Evolutionary conservation across 2,113 vertebrate species (phyloP).

Genomic region (human): DNA sequence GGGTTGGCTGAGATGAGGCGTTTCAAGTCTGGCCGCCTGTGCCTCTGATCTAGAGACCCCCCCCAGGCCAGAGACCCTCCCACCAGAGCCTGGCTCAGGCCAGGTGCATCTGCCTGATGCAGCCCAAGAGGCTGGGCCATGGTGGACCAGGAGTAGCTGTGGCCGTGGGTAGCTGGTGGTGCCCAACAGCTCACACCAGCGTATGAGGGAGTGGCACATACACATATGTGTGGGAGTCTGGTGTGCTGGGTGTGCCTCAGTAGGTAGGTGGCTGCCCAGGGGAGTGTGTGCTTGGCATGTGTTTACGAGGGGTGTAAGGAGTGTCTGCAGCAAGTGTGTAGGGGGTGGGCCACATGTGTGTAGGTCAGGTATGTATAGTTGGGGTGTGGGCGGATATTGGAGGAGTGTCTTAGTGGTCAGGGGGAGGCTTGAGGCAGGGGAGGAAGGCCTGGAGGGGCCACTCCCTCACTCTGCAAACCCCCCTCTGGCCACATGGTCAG

Average conservation of each 20-base stretch:
- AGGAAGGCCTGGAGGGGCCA: neutral
- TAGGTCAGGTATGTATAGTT: neutral
- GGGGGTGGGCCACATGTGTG: neutral
- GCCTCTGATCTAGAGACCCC: neutral
- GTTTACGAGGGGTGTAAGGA: too few relatives aligned
- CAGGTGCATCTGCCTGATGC: accelerated
- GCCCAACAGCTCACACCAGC: accelerated
- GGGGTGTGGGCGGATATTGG: neutral
- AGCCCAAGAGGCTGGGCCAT: neutral
- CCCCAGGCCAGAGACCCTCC: neutral
- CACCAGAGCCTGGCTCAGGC: neutral
- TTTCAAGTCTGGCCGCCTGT: neutral
- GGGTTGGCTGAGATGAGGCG: neutral
- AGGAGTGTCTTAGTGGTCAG: neutral
- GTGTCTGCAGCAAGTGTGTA: neutral
- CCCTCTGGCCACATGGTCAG: conserved; percentile 3
- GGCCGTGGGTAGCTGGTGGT: neutral
- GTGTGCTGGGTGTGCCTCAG: neutral
- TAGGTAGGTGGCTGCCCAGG: neutral
- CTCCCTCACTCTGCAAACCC: neutral
- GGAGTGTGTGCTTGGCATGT: neutral
- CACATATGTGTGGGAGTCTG: neutral
- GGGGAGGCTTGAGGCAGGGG: neutral
- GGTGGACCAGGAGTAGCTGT: neutral
- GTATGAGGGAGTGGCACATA: neutral